Evolutionary conservation across 2,113 vertebrate species (phyloP).

Genomic region (Corythornis cristatus): DNA sequence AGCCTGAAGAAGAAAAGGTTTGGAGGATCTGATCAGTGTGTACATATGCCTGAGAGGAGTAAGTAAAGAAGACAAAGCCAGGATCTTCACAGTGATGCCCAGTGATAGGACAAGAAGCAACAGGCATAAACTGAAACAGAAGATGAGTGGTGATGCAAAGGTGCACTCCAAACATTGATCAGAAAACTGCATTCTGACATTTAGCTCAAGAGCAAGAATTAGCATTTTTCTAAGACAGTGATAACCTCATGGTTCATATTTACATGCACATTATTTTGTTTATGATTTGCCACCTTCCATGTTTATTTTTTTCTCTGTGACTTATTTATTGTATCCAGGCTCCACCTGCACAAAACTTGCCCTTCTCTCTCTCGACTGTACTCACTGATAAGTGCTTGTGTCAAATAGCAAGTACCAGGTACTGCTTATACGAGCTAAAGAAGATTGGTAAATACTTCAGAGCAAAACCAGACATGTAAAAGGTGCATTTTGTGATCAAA

Average conservation of each 20-base stretch:
- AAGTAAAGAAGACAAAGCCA: background rate
- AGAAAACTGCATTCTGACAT: background rate
- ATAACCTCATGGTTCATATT: background rate
- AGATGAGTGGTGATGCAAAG: background rate
- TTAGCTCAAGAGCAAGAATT: background rate
- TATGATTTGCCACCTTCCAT: background rate
- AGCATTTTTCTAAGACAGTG: background rate
- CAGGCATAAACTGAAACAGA: background rate
- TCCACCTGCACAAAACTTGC: background rate
- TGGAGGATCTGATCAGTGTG: background rate
- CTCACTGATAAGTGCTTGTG: constrained; percentile 3
- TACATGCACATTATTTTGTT: background rate
- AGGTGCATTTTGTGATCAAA: constrained; percentile 73
- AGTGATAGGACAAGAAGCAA: background rate
- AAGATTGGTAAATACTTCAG: constrained; percentile 73
- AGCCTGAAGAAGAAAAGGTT: background rate
- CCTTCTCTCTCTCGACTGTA: background rate
- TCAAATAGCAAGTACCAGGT: constrained; percentile 72
- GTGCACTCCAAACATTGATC: background rate
- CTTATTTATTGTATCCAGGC: background rate
- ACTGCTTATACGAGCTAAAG: constrained; percentile 81
- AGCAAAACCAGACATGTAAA: constrained; percentile 82
- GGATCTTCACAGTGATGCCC: background rate
- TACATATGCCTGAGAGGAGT: background rate
- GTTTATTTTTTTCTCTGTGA: background rate